Evolutionary conservation across 2,888 invertebrate species (phyloP), one percentile per base, ranked within the genome.

Genomic region (Cremastinae sp.): DNA sequence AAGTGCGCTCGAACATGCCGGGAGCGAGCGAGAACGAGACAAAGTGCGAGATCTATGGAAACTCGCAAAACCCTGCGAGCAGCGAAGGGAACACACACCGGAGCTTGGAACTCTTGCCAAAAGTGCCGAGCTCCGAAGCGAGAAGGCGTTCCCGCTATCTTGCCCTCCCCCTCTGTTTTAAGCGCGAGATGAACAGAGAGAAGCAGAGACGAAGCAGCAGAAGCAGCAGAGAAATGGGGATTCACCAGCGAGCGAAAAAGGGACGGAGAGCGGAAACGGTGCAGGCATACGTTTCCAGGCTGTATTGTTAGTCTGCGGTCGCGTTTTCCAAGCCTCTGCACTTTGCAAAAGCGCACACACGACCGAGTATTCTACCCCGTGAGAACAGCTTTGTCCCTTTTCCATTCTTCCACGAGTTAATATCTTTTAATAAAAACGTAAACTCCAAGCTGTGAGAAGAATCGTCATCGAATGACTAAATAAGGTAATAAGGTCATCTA

Each of bases 291-390:
- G 83, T 84, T 83, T 81, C 76, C 65, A 51, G 75, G 76, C 79
- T 84, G 83, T 83, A 85, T 85, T 84, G 84, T 84, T 83, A 79
- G 80, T 78, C 78, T 82, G 82, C 70, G 84, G 83, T 84, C 79
- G 78, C 83, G 82, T 83, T 84, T 82, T 73, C 80, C 70, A 43
- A 72, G 72, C 53, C 34, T 36, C 20, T 71, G 65, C 70, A 71
- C 69, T 53, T 70, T 20, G 51, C 54, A 16, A 28, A 28, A 28
- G 69, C 43, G 28, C 38, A 47, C 38, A 38, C 41, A 54, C 38
- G 54, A 64, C 53, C 47, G 53, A 65, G 28, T 43, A 43, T 41
- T 47, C 28, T 61, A 36, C 14, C 49, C 34, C 51, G 51, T 38
- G 38, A 36, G 58, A 12, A 10, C 9, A 14, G 45, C 59, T 34